phyloP scores from a whole-genome alignment of 2,888 invertebrate species.

The Druceiella hillmani region DNA sequence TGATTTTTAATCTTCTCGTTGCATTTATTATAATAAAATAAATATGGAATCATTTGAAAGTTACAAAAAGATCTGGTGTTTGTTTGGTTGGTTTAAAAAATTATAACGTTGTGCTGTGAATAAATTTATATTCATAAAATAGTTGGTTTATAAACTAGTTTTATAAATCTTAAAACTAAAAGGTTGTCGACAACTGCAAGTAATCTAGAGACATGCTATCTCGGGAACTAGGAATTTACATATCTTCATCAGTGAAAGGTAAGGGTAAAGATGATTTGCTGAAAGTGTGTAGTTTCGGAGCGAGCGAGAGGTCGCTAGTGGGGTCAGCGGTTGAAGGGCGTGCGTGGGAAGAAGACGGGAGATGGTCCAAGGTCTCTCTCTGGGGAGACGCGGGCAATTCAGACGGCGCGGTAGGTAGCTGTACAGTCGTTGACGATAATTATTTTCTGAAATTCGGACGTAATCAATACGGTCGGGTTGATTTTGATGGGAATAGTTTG shows the following conservation, averaged over 20 bases:
- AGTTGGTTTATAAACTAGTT: background rate
- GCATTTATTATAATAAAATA: too few species aligned
- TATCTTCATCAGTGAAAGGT: constrained; percentile 45
- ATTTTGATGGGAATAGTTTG: too few species aligned
- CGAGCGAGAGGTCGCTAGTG: constrained; percentile 15
- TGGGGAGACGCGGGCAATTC: constrained; percentile 19
- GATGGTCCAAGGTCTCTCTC: constrained; percentile 3
- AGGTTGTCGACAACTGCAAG: constrained; percentile 25
- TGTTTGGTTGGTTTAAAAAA: too few species aligned
- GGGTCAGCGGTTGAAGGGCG: constrained; percentile 12
- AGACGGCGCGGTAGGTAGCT: too few species aligned
- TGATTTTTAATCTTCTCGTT: too few species aligned
- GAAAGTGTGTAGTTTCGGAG: constrained; percentile 31
- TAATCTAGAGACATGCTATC: constrained; percentile 30
- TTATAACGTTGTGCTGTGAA: too few species aligned
- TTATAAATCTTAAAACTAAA: constrained; percentile 22
- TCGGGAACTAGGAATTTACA: constrained; percentile 36
- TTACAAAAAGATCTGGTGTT: too few species aligned
- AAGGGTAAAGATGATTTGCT: constrained; percentile 47
- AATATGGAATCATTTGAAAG: too few species aligned
- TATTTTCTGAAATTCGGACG: too few species aligned
- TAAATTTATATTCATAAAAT: too few species aligned
- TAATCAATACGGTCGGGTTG: too few species aligned
- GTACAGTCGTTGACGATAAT: too few species aligned
- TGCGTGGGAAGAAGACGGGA: constrained; percentile 9